Percentiles rank a stretch among this genome's conserved stretches.
phyloP scores from a whole-genome alignment of 2,797 vertebrate genomes.

The Geotria australis region DNA sequence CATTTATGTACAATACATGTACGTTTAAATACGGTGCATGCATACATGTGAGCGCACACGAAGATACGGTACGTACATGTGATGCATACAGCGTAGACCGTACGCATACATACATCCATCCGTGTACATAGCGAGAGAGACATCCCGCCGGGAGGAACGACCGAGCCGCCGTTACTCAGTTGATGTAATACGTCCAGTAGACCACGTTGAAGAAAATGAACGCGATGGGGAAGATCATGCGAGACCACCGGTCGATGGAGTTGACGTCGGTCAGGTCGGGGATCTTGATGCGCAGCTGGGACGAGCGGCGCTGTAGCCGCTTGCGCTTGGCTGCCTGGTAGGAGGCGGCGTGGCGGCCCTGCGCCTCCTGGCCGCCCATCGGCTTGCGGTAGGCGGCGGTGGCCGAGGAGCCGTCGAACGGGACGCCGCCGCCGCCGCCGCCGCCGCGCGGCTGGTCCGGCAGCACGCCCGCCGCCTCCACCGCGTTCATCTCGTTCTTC shows the following conservation, averaged over 20 bases:
- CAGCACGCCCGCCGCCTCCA: constrained; percentile 62
- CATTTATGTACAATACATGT: no score
- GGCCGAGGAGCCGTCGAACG: constrained; percentile 77
- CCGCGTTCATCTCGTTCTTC: constrained; percentile 82
- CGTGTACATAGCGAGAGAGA: no score
- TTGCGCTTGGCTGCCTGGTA: constrained; percentile 66
- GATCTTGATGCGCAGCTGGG: constrained; percentile 83
- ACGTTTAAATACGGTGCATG: no score
- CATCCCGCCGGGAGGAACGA: no score
- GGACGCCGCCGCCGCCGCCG: constrained; percentile 24
- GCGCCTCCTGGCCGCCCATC: constrained; percentile 56
- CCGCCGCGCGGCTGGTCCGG: constrained; percentile 31
- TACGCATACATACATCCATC: no score
- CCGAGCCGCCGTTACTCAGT: constrained; percentile 24
- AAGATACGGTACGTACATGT: no score
- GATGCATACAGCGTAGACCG: no score
- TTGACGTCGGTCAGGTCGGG: constrained; percentile 97
- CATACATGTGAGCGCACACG: no score
- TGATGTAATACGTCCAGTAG: constrained; percentile 98
- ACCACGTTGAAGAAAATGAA: constrained; percentile 91
- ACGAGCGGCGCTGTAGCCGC: constrained; percentile 57
- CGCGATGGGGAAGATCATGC: constrained; percentile 90
- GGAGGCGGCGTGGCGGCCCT: constrained; percentile 32
- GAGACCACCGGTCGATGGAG: constrained; percentile 92
- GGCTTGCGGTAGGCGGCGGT: constrained; percentile 57